Conservation (phyloP, 2,888 invertebrate species). For the Schizotus pectinicornis region DNA sequence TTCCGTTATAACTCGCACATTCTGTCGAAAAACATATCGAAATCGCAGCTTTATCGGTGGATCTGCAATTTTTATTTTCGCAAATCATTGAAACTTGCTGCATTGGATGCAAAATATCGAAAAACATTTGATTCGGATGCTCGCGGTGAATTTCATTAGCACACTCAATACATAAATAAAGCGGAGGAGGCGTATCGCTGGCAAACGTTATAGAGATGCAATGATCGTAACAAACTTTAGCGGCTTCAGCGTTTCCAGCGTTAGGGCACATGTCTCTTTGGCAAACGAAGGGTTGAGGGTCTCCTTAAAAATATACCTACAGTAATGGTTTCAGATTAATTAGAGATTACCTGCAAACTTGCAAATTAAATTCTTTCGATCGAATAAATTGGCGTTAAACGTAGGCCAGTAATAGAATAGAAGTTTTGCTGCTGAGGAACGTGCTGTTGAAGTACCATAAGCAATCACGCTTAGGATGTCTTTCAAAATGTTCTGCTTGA, state of each 20-base stretch:
- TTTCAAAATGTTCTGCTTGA: constrained; percentile 88
- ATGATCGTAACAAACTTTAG: constrained; percentile 94
- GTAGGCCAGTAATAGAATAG: constrained; percentile 99
- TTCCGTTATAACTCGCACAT: constrained; percentile 95
- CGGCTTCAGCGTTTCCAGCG: constrained; percentile 83
- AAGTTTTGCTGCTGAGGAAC: constrained; percentile 95
- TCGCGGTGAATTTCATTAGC: constrained; percentile 90
- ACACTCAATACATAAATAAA: constrained; percentile 96
- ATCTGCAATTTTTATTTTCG: constrained; percentile 96
- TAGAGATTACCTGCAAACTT: constrained; percentile 78
- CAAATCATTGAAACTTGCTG: constrained; percentile 94
- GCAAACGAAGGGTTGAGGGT: constrained; percentile 81
- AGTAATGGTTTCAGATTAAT: constrained; percentile 1
- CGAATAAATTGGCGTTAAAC: constrained; percentile 91
- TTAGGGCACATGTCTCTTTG: constrained; percentile 92
- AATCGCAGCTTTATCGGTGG: constrained; percentile 88
- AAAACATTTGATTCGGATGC: constrained; percentile 83
- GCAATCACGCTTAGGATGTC: constrained; percentile 96
- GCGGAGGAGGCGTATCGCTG: constrained; percentile 88
- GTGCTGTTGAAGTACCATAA: constrained; percentile 91
- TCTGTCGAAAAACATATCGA: constrained; percentile 97
- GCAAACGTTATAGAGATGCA: constrained; percentile 87
- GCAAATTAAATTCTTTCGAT: constrained; percentile 84
- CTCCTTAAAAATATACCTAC: constrained; percentile 61
- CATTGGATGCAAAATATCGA: constrained; percentile 90